Base-by-base conservation (phyloP, 2,113 vertebrate species). In the Actinemys pallida region DNA sequence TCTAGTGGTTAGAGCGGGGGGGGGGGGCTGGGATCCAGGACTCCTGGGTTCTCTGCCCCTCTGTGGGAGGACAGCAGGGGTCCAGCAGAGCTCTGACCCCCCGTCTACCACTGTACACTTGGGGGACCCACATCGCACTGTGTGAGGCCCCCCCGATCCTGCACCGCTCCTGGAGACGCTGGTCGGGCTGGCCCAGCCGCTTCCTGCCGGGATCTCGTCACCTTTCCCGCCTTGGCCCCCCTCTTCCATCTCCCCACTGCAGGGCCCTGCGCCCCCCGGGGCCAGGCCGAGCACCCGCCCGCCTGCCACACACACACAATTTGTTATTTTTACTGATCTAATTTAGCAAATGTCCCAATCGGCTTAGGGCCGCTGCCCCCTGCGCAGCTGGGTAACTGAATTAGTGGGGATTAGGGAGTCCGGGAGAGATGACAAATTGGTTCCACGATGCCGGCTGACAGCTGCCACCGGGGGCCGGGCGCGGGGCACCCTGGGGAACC, bases 341-440 rank as follows among this genome's bases (percentile, higher is more conserved):
- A 99, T 99, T 99, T 98, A 98, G 98, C 98, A 98, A 98, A 98
- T 98, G 98, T 98, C 96, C 96, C 97, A 98, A 99, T 99, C 98
- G 98, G 98, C 98, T 99, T 99, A 99, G 29, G 65, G 93, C 75
- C 3, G 97, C 97, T 19, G 98, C 97, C 96, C 98, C 97, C 97
- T 98, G 98, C 98, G 97, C 98, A 96, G 96, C 97, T 98, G 97
- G 95, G 98, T 98, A 98, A 98, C 98, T 98, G 98, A 99, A 99
- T 99, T 98, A 98, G 97, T 97, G 95, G 89, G 98, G 98, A 98
- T 99, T 99, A 98, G 96, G 39, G 95, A 96, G 97, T 98, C 97
- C 94, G 39, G 96, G 81, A 88, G 92, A 88, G 90, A 98, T 97
- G 98, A 98, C 96, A 98, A 98, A 98, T 98, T 98, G 96, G 96